Conservation (phyloP, 2,888 invertebrate genomes). For the Therioaphis trifolii region DNA sequence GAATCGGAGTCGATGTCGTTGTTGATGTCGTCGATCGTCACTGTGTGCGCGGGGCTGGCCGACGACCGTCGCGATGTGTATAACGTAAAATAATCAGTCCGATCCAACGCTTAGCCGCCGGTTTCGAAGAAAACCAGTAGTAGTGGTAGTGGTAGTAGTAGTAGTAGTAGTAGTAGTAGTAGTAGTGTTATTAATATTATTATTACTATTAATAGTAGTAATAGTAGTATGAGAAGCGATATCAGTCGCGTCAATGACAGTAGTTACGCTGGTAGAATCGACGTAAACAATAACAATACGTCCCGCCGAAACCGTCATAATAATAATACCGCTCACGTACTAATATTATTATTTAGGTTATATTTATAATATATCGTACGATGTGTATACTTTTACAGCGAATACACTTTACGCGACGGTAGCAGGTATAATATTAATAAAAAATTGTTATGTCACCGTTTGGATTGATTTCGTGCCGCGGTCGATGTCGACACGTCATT, state of each 20-base stretch:
- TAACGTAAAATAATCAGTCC: too few species aligned
- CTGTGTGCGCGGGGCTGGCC: too few species aligned
- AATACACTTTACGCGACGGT: too few species aligned
- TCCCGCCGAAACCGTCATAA: not conserved
- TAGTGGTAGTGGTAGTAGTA: not conserved
- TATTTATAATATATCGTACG: too few species aligned
- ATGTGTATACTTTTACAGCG: too few species aligned
- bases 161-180: not conserved
- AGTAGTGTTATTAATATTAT: too few species aligned
- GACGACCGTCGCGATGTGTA: too few species aligned
- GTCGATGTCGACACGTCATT: too few species aligned
- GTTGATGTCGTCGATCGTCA: not conserved
- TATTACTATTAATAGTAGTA: not conserved
- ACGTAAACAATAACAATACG: not conserved
- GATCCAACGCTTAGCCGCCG: not conserved
- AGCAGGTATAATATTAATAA: too few species aligned
- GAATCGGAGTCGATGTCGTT: not conserved
- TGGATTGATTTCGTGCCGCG: too few species aligned
- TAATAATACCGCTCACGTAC: not conserved
- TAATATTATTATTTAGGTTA: not conserved
- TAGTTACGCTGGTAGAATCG: not conserved
- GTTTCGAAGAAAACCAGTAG: not conserved
- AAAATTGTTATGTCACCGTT: too few species aligned
- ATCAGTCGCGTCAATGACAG: not conserved
- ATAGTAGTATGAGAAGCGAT: not conserved